Conservation (phyloP, 2,888 invertebrate species). For the Lycaena phlaeas region DNA sequence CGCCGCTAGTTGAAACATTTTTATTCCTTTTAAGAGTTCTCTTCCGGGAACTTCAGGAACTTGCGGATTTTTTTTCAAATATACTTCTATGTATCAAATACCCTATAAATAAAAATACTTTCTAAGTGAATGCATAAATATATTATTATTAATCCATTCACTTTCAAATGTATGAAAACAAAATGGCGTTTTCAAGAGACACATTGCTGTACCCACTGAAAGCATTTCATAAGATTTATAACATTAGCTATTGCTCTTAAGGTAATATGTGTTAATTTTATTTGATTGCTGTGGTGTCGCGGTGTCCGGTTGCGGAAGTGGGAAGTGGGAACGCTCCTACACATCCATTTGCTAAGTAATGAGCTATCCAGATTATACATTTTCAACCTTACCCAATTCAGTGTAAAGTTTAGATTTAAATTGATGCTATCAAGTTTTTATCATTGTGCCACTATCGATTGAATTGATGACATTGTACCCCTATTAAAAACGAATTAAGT, state of each 20-base stretch:
- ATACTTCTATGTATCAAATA: too few species aligned
- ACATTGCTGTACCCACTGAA: too few species aligned
- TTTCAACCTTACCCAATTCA: neutral
- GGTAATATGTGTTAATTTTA: constrained; percentile 61
- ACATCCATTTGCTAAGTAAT: constrained; percentile 57
- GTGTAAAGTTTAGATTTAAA: neutral
- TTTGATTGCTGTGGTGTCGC: constrained; percentile 36
- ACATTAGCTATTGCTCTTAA: constrained; percentile 11
- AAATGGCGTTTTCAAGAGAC: too few species aligned
- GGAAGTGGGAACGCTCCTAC: constrained; percentile 57
- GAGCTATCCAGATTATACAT: constrained; percentile 35
- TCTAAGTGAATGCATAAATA: neutral
- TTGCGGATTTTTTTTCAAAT: too few species aligned
- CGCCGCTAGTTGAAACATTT: too few species aligned
- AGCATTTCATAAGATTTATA: constrained; percentile 4
- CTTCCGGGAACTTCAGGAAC: too few species aligned
- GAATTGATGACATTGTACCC: neutral
- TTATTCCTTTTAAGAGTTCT: too few species aligned
- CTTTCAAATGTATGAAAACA: too few species aligned
- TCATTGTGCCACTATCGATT: neutral
- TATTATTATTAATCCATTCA: too few species aligned
- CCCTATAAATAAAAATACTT: too few species aligned
- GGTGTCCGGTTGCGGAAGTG: constrained; percentile 63
- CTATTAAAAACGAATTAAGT: constrained; percentile 4
- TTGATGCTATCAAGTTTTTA: neutral